Evolutionary conservation across 30 jellyfish, hydroid and myxozoan species (phyloP).

Genomic region (Aurelia aurita): DNA sequence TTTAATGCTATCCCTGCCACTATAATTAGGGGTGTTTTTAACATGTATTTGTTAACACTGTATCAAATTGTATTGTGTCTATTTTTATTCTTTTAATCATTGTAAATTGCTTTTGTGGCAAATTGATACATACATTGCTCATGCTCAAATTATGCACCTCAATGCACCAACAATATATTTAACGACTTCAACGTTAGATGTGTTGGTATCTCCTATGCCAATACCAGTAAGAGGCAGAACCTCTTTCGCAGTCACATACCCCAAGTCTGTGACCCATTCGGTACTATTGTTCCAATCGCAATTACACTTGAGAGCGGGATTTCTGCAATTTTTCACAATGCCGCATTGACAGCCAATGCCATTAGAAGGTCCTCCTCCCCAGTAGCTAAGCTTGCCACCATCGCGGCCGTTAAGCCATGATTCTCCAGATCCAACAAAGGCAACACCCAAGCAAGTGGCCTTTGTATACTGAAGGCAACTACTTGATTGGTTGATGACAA

Average conservation of each 20-base stretch:
- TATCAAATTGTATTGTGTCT: too few species aligned
- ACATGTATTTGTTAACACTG: too few species aligned
- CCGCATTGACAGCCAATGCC: conserved; percentile 37
- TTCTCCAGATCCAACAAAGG: conserved; percentile 13
- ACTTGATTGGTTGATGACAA: conserved; percentile 10
- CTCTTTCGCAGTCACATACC: conserved; percentile 12
- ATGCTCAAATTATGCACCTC: conserved; percentile 28
- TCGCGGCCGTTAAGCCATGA: conserved; percentile 46
- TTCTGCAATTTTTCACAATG: background rate
- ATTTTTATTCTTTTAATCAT: too few species aligned
- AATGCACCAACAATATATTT: conserved; percentile 27
- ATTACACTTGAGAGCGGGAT: background rate
- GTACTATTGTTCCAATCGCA: conserved; percentile 18
- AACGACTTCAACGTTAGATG: background rate
- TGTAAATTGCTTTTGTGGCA: too few species aligned
- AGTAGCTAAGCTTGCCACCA: conserved; percentile 9
- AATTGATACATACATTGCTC: too few species aligned
- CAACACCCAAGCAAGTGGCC: conserved; percentile 34
- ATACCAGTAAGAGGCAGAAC: conserved; percentile 47
- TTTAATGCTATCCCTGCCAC: too few species aligned
- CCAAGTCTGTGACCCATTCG: conserved; percentile 8
- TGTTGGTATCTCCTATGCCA: conserved; percentile 28
- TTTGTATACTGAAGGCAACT: conserved; percentile 2
- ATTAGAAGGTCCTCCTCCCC: conserved; percentile 32
- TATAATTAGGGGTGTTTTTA: too few species aligned